phyloP scores from a whole-genome alignment of 2,888 invertebrate species.

The Adelognathus sp. region DNA sequence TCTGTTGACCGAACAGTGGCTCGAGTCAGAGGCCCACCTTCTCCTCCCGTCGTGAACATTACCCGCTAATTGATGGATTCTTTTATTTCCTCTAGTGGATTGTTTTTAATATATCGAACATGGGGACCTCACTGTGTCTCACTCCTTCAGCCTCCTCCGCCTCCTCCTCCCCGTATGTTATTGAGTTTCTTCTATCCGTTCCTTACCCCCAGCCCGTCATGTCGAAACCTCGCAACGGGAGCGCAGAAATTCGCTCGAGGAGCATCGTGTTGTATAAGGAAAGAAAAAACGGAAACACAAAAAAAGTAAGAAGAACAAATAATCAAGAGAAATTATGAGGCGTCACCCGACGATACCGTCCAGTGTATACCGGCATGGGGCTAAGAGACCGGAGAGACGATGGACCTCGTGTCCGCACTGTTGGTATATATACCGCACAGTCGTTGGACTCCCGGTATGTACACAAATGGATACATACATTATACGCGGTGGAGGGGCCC shows the following conservation, averaged over 20 bases:
- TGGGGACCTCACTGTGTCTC: slow-evolving; percentile 43
- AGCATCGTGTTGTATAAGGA: neutral
- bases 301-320: neutral
- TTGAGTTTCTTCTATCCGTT: slow-evolving; percentile 35
- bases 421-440: slow-evolving; percentile 27
- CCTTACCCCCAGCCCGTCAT: slow-evolving; percentile 37
- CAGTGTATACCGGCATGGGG: slow-evolving; percentile 8
- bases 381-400: slow-evolving; percentile 27
- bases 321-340: neutral
- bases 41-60: slow-evolving; percentile 64
- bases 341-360: slow-evolving; percentile 27
- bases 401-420: slow-evolving; percentile 34
- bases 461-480: slow-evolving; percentile 63
- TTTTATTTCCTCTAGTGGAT: no score
- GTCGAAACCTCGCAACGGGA: slow-evolving; percentile 30
- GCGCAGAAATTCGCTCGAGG: neutral
- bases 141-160: slow-evolving; percentile 40
- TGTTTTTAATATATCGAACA: slow-evolving; percentile 76
- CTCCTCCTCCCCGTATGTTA: slow-evolving; percentile 40
- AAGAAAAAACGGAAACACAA: slow-evolving; percentile 8
- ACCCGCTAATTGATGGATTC: slow-evolving; percentile 74
- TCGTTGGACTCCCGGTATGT: slow-evolving; percentile 51
- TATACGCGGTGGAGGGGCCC: slow-evolving; percentile 56
- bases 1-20: neutral
- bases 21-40: slow-evolving; percentile 25